Evolutionary conservation across 2,113 vertebrate genomes (phyloP).

Genomic region (Salminus brasiliensis): DNA sequence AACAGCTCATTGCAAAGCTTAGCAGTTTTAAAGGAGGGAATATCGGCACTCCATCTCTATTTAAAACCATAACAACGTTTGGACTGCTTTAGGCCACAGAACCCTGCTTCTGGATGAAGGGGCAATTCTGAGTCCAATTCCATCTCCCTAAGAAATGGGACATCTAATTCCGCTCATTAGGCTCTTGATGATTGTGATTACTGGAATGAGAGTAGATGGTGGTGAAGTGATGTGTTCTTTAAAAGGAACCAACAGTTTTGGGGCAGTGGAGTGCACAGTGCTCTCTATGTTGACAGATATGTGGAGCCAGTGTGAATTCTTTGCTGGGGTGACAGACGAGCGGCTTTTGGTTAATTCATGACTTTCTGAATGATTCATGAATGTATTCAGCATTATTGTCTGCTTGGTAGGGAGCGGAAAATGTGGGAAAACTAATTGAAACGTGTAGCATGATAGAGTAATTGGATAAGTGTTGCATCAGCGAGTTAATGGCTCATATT

Average conservation of each 20-base stretch:
- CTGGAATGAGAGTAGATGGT: background rate
- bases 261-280: background rate
- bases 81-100: background rate
- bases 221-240: conserved; percentile 11
- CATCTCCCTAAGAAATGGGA: background rate
- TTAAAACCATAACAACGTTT: background rate
- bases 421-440: background rate
- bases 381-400: conserved; percentile 12
- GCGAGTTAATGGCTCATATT: background rate
- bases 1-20: too few species aligned
- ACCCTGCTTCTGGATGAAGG: background rate
- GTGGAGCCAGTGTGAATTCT: background rate
- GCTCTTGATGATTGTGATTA: conserved; percentile 28
- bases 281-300: background rate
- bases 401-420: background rate
- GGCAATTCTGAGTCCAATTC: conserved; percentile 7
- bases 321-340: conserved; percentile 30
- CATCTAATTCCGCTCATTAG: conserved; percentile 35
- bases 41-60: too few species aligned
- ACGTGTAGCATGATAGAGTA: background rate
- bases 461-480: background rate
- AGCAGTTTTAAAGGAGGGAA: too few species aligned
- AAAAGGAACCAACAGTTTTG: conserved; percentile 12
- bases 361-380: conserved; percentile 20
- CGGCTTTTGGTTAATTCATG: conserved; percentile 24